phyloP scores from a whole-genome alignment of 2,797 vertebrate genomes.

The Kryptopterus vitreolus region DNA sequence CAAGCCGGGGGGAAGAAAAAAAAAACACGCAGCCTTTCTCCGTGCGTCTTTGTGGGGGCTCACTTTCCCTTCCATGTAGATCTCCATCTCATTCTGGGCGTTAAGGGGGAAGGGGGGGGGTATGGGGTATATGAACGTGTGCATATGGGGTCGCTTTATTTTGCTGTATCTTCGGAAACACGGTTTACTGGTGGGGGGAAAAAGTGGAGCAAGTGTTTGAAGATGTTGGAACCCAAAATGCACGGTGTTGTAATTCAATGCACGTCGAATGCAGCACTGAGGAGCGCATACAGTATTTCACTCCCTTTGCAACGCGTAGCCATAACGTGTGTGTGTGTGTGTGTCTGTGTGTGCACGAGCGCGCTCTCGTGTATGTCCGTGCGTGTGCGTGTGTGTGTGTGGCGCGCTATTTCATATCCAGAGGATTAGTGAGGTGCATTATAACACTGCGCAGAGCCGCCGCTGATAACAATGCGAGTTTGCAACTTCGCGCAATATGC shows the following conservation, averaged over 20 bases:
- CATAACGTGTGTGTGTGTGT: not conserved
- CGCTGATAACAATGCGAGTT: constrained; percentile 19
- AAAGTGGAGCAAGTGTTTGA: constrained; percentile 14
- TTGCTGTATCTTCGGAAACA: not conserved
- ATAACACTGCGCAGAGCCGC: constrained; percentile 20
- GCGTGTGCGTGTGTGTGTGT: not conserved
- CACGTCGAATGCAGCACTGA: constrained; percentile 45
- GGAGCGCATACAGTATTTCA: constrained; percentile 7
- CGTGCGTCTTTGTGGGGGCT: not conserved
- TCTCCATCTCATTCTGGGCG: not conserved
- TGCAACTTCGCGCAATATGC: constrained; percentile 29
- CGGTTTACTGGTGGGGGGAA: not conserved
- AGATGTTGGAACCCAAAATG: constrained; percentile 11
- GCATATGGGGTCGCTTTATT: not conserved
- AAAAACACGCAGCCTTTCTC: not conserved
- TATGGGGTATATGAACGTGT: not conserved
- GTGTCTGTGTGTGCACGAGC: constrained; percentile 21
- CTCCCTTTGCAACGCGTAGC: constrained; percentile 33
- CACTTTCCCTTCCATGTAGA: not conserved
- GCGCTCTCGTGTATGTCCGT: too few species aligned
- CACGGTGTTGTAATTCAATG: constrained; percentile 27
- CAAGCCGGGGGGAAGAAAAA: too few species aligned
- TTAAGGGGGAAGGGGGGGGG: too few species aligned
- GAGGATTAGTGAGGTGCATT: constrained; percentile 23
- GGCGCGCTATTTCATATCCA: constrained; percentile 7